These are phyloP conservation scores for Aphelenchoides besseyi DNA, from an alignment of 1,140 invertebrate genomes.

Conservation along the genomic window DNA sequence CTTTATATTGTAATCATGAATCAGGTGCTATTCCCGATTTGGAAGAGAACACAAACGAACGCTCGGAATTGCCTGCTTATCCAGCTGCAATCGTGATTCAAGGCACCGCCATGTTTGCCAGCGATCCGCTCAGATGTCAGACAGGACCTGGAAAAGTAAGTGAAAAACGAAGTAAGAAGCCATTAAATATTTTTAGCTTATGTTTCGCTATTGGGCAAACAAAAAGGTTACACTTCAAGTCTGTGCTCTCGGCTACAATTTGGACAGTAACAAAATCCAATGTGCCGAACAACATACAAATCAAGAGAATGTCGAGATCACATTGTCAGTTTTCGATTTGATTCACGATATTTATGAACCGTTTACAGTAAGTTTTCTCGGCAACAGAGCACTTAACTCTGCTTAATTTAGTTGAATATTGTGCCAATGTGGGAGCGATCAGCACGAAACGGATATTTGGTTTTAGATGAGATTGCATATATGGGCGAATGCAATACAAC, in stretches of 20 bases:
- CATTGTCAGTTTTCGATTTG: constrained; percentile 59
- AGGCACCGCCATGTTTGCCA: constrained; percentile 58
- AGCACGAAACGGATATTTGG: constrained; percentile 46
- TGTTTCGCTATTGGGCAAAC: constrained; percentile 61
- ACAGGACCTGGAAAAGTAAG: constrained; percentile 56
- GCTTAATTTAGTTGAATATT: constrained; percentile 54
- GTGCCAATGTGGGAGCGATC: constrained; percentile 52
- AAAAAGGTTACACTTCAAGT: constrained; percentile 55
- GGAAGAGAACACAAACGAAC: constrained; percentile 38
- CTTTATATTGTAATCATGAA: neutral
- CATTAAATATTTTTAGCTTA: constrained; percentile 44
- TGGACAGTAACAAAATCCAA: constrained; percentile 46
- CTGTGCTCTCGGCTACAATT: constrained; percentile 55
- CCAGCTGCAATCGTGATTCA: constrained; percentile 58
- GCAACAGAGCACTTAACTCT: neutral
- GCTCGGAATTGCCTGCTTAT: constrained; percentile 43
- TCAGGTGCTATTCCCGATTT: constrained; percentile 57
- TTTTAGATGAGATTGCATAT: constrained; percentile 61
- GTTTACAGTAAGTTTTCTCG: constrained; percentile 46
- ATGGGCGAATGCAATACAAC: constrained; percentile 52
- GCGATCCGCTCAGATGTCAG: constrained; percentile 56
- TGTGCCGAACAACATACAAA: constrained; percentile 37
- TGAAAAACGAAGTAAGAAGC: too few relatives aligned
- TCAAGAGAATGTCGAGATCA: constrained; percentile 25
- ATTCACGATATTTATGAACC: constrained; percentile 45